Conservation (phyloP, 2,888 invertebrate species). For the Beris morrisii region DNA sequence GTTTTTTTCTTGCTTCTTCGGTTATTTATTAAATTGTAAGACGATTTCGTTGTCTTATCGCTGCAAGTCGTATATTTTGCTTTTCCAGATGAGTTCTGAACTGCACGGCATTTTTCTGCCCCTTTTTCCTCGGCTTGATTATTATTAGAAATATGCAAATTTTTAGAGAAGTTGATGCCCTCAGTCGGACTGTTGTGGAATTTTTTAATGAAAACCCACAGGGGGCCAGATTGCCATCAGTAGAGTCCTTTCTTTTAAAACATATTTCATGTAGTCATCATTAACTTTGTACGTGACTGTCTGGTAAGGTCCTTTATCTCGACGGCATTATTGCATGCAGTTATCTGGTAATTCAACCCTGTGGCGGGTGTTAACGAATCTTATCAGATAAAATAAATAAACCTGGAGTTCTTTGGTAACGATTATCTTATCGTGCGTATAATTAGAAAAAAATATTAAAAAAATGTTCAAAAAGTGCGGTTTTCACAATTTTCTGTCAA, state of each 20-base stretch:
- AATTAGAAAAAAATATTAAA: no score
- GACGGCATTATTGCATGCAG: no score
- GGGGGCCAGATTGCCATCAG: conserved; percentile 25
- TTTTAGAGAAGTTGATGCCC: background rate
- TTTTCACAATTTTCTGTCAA: no score
- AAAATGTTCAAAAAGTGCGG: no score
- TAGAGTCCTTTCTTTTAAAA: conserved; percentile 16
- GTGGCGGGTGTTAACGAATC: no score
- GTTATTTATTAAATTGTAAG: conserved; percentile 1
- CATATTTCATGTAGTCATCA: conserved; percentile 26
- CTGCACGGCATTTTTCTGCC: background rate
- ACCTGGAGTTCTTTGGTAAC: no score
- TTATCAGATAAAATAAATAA: no score
- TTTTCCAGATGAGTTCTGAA: conserved; percentile 1
- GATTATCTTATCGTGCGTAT: no score
- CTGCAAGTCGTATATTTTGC: conserved; percentile 10
- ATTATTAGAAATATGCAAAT: conserved; percentile 31
- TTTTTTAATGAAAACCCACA: conserved; percentile 29
- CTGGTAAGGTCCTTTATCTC: conserved; percentile 20
- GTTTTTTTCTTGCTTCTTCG: conserved; percentile 1
- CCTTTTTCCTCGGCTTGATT: conserved; percentile 3
- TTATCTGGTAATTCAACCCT: no score
- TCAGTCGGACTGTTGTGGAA: conserved; percentile 3
- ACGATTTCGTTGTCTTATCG: conserved; percentile 19
- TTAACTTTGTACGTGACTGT: conserved; percentile 29